Base-by-base conservation (phyloP, 2,888 invertebrate species). In the Epistrophella euchroma region DNA sequence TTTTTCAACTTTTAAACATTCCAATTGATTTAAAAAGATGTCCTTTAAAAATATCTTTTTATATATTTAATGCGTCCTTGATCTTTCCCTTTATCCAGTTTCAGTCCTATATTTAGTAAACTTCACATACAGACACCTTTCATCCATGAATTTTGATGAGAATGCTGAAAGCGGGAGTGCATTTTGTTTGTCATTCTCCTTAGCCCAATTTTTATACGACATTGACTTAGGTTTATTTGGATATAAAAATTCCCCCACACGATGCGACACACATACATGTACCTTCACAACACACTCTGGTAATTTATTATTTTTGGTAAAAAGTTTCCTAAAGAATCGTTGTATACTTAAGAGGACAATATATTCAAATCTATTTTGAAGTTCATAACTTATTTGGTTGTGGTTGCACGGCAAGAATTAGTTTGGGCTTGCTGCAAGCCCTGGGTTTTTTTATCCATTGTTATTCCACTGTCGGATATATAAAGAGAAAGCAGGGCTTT, bases 361-460 rank as follows among this genome's bases (percentile, higher is more conserved):
- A 85, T 85, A 85, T 85, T 76, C 72, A 85, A 81, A 85, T 85
- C 85, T 85, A 85, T 85, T 85, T 85, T 56, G 68, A 85, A 85
- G 81, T 85, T 85, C 76, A 76, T 81, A 85, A 85, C 81, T 80
- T 85, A 81, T 80, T 72, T 80, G 66, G 37, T 68, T 80, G 15
- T 43, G 56, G 68, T 56, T 25, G 64, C 15, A 6, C 7, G 7
- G 40, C 17, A 7, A 11, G 10, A 13, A 6, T 13, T 40, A 32
- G 22, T 64, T 58, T 75, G 13, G 19, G 58, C 58, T 64, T 40
- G 10, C n/a, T 47, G 10, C 3, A 58, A 71, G 45, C 45, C 56
- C 0, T 19, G 37, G 22, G 22, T 40, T 22, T 22, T 40, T 43
- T 71, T 66, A 47, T 32, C 15, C 55, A 66, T 77, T 9, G 22